Base-by-base conservation (phyloP, 2,888 invertebrate species). In the Cataglyphis albicans region DNA sequence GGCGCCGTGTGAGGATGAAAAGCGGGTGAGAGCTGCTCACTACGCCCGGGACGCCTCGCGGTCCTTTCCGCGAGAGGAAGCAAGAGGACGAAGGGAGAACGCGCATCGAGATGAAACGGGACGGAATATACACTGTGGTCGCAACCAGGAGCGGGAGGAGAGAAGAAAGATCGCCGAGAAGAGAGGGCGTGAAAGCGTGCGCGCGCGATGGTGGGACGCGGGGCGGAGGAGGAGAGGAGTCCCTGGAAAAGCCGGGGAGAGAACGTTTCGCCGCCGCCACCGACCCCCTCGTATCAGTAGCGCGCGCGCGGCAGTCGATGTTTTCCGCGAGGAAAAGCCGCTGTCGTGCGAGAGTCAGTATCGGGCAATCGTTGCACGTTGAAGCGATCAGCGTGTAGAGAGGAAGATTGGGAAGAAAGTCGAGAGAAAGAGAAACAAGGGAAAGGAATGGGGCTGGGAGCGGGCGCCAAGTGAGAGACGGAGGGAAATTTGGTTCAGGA, bases 11-110 rank as follows among this genome's bases (percentile, higher is more conserved):
- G 90, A 90, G 92, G 93, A 91, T 92, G 92, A 93, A 93, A 92
- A 93, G 93, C 93, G 91, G 92, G 91, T 91, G 92, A 90, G 92
- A 92, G 92, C 91, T 93, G 93, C 93, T 93, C 93, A 93, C 93
- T 92, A 93, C 94, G 93, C 94, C 94, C 94, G 94, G 94, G 94
- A 94, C 93, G 91, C 91, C 86, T 70, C 75, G 70, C 68, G 82
- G 70, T 48, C 38, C 82, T 70, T 61, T 63, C 57, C n/a, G 29
- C 18, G 52, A 61, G 52, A 73, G 64, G 48, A 32, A 65, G 59
- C 25, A 64, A 67, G 52, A 73, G 41, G 63, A 9, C 59, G n/a
- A 59, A 35, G 41, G 12, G 59, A 55, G 72, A 35, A 48, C 21
- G 70, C 59, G 64, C n/a, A 65, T 25, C 41, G 38, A 32, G 76